These are phyloP conservation scores for Tortrix viridana DNA, from an alignment of 2,888 invertebrate genomes.

Conservation along the genomic window DNA sequence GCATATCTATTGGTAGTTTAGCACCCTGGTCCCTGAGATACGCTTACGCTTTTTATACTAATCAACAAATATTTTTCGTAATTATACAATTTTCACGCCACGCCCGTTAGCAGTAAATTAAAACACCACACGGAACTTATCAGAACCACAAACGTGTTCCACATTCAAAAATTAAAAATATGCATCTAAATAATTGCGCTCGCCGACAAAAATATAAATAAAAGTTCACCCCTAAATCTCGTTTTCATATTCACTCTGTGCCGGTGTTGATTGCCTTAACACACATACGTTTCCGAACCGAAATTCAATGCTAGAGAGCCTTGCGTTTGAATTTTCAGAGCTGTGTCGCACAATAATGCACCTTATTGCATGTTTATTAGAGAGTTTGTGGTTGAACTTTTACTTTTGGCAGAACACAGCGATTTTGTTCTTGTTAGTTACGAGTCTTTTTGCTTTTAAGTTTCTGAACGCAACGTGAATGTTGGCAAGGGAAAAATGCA, in stretches of 20 bases:
- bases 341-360: constrained; percentile 9
- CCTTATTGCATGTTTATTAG: constrained; percentile 6
- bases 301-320: constrained; percentile 43
- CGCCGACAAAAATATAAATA: constrained; percentile 13
- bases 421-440: constrained; percentile 32
- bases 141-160: constrained; percentile 23
- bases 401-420: constrained; percentile 22
- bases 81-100: neutral
- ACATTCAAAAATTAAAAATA: constrained; percentile 24
- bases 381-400: constrained; percentile 6
- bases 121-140: constrained; percentile 21
- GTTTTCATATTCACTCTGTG: constrained; percentile 30
- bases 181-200: constrained; percentile 32
- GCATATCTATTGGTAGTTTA: too few relatives aligned
- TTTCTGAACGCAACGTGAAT: constrained; percentile 29
- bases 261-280: constrained; percentile 52
- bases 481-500: constrained; percentile 25
- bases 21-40: too few relatives aligned
- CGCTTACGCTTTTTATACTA: too few relatives aligned
- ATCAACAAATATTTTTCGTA: too few relatives aligned
- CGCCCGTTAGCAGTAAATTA: constrained; percentile 27
- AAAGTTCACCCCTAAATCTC: constrained; percentile 25
- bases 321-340: neutral
- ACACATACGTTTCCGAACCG: constrained; percentile 51
- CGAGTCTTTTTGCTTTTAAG: constrained; percentile 31